These are phyloP conservation scores for Clinocottus analis DNA, from an alignment of 2,113 vertebrate species.

Conservation along the genomic window DNA sequence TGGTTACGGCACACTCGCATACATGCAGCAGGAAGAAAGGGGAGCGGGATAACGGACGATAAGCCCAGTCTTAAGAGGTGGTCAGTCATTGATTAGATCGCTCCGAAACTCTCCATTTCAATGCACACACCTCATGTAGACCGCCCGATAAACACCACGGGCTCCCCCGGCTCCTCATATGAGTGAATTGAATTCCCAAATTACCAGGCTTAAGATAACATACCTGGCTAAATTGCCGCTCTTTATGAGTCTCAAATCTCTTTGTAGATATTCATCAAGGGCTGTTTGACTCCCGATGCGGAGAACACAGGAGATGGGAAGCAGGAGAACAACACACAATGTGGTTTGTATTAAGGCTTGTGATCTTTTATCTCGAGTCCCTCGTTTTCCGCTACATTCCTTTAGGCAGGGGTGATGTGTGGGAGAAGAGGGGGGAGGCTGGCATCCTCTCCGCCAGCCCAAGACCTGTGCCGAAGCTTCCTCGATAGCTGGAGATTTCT, in stretches of 20 bases:
- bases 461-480: conserved; percentile 43
- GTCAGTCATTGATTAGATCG: conserved; percentile 56
- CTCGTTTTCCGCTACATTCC: conserved; percentile 71
- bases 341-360: conserved; percentile 71
- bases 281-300: conserved; percentile 64
- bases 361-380: conserved; percentile 74
- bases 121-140: conserved; percentile 24
- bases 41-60: conserved; percentile 25
- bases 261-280: conserved; percentile 81
- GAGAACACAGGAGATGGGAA: conserved; percentile 67
- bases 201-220: conserved; percentile 78
- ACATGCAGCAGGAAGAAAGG: not conserved
- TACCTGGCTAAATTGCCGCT: conserved; percentile 75
- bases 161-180: conserved; percentile 43
- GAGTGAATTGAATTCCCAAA: conserved; percentile 70
- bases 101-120: conserved; percentile 50
- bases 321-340: conserved; percentile 72
- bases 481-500: conserved; percentile 40
- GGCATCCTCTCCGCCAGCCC: conserved; percentile 37
- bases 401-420: conserved; percentile 71
- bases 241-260: conserved; percentile 72
- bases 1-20: conserved; percentile 21
- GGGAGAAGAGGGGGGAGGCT: not conserved
- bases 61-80: conserved; percentile 48
- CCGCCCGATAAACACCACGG: conserved; percentile 59